phyloP scores from a whole-genome alignment of 2,888 invertebrate species.

The Heliconius charithonia region DNA sequence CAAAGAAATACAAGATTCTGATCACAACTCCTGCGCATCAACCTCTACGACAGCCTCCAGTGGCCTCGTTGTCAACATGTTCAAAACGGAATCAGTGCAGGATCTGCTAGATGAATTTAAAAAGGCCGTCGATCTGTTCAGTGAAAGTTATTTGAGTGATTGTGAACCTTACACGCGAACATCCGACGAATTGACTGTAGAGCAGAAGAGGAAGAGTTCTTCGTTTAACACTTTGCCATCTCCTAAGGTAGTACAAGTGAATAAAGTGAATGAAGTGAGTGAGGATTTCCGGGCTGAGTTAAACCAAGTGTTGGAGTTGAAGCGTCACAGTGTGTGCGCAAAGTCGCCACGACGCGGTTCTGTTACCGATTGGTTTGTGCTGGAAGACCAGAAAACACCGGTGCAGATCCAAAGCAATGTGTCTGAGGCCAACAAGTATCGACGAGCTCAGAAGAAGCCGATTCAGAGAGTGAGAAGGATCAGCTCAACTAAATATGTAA shows the following conservation, averaged over 20 bases:
- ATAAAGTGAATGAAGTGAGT: constrained; percentile 69
- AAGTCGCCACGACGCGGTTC: constrained; percentile 67
- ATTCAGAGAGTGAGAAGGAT: constrained; percentile 71
- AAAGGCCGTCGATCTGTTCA: constrained; percentile 75
- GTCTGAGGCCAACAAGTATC: constrained; percentile 66
- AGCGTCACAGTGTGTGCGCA: constrained; percentile 53
- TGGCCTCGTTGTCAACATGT: constrained; percentile 63
- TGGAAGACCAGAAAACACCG: constrained; percentile 63
- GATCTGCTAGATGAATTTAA: constrained; percentile 73
- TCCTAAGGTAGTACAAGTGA: constrained; percentile 71
- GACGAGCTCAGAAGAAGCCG: constrained; percentile 70
- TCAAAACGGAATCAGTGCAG: constrained; percentile 69
- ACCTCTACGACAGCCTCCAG: constrained; percentile 70
- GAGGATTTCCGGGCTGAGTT: constrained; percentile 74
- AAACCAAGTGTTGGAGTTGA: constrained; percentile 61
- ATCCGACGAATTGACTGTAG: constrained; percentile 51
- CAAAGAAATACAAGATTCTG: constrained; percentile 67
- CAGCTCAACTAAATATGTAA: constrained; percentile 81
- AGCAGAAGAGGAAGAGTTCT: constrained; percentile 69
- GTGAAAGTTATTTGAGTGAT: constrained; percentile 76
- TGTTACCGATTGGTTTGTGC: constrained; percentile 78
- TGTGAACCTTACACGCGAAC: constrained; percentile 74
- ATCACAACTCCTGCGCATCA: constrained; percentile 66
- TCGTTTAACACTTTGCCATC: constrained; percentile 72
- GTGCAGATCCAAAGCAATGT: constrained; percentile 33